A percentile compares a stretch with the other conserved stretches of the same genome.
These are phyloP conservation scores for Sthenelais limicola DNA, from an alignment of 2,888 invertebrate species.

Conservation along the genomic window DNA sequence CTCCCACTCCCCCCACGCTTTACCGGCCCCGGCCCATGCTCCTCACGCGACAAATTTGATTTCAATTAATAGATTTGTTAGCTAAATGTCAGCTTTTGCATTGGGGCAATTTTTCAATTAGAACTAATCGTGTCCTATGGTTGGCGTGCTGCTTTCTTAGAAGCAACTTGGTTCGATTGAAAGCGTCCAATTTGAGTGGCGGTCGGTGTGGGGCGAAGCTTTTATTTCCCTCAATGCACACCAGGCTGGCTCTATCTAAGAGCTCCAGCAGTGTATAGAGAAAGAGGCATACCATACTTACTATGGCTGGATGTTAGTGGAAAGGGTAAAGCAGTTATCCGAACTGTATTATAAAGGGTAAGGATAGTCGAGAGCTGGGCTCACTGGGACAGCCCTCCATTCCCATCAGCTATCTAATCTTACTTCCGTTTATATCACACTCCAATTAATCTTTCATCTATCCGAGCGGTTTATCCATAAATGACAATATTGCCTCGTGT, in stretches of 20 bases:
- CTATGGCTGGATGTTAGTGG: too few species aligned
- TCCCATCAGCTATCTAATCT: slow-evolving; percentile 26
- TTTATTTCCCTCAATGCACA: too few species aligned
- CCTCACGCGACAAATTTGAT: slow-evolving; percentile 48
- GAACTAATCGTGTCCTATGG: slow-evolving; percentile 45
- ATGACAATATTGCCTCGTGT: slow-evolving; percentile 36
- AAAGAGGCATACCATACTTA: too few species aligned
- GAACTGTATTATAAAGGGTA: too few species aligned
- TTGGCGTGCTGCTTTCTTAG: slow-evolving; percentile 29
- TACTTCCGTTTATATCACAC: slow-evolving; percentile 22
- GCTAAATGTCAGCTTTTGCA: slow-evolving; percentile 52
- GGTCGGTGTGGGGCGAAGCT: too few species aligned
- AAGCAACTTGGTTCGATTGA: slow-evolving; percentile 34
- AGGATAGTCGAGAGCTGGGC: too few species aligned
- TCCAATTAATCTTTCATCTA: slow-evolving; percentile 41
- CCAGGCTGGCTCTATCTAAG: too few species aligned
- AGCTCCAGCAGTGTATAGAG: too few species aligned
- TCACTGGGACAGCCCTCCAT: too few species aligned
- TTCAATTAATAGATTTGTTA: slow-evolving; percentile 59
- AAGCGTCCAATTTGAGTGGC: slow-evolving; percentile 6
- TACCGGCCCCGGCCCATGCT: slow-evolving; percentile 17
- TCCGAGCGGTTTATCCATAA: slow-evolving; percentile 34
- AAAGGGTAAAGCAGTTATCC: too few species aligned
- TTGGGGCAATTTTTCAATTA: slow-evolving; percentile 53
- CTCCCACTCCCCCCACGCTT: neutral